Evolutionary conservation across 2,113 vertebrate genomes (phyloP), one percentile per base, ranked within the genome.

Genomic region (Hylia prasina): DNA sequence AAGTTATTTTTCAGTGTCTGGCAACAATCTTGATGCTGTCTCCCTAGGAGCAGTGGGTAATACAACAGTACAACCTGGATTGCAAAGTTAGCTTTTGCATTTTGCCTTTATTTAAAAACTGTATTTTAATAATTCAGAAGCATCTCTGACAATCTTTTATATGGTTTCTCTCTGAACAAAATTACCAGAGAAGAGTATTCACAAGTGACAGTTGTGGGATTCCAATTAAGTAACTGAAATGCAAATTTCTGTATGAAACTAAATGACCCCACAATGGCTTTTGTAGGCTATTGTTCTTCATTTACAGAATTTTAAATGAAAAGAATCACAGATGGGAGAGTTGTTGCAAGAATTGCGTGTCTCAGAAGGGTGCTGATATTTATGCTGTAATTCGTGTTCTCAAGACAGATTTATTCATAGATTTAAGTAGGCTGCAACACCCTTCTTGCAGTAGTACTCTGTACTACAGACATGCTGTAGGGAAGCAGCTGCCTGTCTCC

Each of bases 291-390:
- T 45, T 73, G 54, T 69, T 82, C 48, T 85, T 91, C 33, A 31
- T 85, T 87, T 87, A 58, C 39, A 88, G 65, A 82, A 73, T 89
- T 87, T 79, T 80, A 68, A 91, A 80, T 85, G 33, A 70, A 80
- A 87, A 82, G 63, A 28, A 82, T 91, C 82, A 80, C 82, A 93
- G 73, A 69, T 94, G 84, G 73, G 45, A 93, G 66, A 72, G 66
- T 50, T 54, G 71, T 93, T 90, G 70, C 78, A 88, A 80, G 87
- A 85, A 31, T 33, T n/a, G 40, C 18, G 17, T 72, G 40, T 80
- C 65, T 96, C 78, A 69, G 69, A 87, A 94, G 39, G 72, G 35
- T 85, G 57, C 85, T 91, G 89, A 56, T 96, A 93, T 89, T 93
- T 93, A 51, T 90, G 19, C 54, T 64, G 33, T 91, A 47, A 85